Base-by-base conservation (phyloP, 2,797 vertebrate species). In the Labroides dimidiatus region DNA sequence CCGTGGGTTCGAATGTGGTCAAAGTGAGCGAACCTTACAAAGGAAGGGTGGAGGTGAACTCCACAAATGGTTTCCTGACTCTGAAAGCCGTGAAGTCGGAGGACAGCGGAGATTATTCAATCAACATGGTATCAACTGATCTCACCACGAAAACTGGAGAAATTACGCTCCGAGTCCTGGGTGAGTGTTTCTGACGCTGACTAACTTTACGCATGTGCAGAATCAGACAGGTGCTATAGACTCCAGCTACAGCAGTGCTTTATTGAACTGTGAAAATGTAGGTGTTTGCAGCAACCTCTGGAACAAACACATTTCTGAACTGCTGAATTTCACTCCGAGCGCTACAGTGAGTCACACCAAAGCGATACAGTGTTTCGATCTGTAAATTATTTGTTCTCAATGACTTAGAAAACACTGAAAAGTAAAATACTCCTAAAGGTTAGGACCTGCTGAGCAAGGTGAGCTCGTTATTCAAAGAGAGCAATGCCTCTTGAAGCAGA, bases 1-100 rank as follows among this genome's bases (percentile, higher is more conserved):
- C 77, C 0, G 0, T 10, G 0, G 0, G 3, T 0, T 0, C 0
- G 0, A 0, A 0, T 0, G 0, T 0, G 2, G 0, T 24, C 1
- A 54, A 0, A 0, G 20, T 71, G 7, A 0, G 0, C 3, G 0
- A 0, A 0, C 0, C 0, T 0, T 90, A 75, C 47, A 0, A 0
- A 0, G 71, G 54, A 0, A 48, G 85, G 0, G 76, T 0, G 4
- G 0, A 1, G 0, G 0, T 89, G 0, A 49, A 85, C 62, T 0
- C 0, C 0, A 36, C 12, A 20, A 80, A 23, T 24, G 89, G 85
- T 0, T 4, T 0, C 45, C 23, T 91, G 72, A 68, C 3, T 1
- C 41, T 92, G 4, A 9, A 0, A 0, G 0, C 14, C 0, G 19
- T 86, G n/a, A 63, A 0, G 4, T 0, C 4, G 0, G 0, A 0